Evolutionary conservation across 2,113 vertebrate species (phyloP).

Genomic region (Rafetus swinhoei): DNA sequence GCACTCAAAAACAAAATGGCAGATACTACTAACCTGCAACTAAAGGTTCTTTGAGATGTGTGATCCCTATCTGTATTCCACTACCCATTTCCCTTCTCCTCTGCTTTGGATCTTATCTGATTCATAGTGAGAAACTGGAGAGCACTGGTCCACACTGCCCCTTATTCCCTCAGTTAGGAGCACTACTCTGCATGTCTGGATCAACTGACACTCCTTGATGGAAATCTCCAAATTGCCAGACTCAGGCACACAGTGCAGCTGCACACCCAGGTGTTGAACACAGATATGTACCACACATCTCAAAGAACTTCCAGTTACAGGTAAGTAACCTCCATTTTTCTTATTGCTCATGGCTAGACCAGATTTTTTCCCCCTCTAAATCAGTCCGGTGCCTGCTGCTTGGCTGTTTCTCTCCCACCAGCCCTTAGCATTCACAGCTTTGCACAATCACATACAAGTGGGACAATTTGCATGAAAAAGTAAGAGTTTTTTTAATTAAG

Average conservation of each 20-base stretch:
- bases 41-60: neutral
- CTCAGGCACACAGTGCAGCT: neutral
- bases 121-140: neutral
- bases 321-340: neutral
- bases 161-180: neutral
- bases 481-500: constrained; percentile 40
- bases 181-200: neutral
- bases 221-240: neutral
- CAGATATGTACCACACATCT: neutral
- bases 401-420: neutral
- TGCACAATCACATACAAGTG: constrained; percentile 40
- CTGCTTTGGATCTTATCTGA: neutral
- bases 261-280: neutral
- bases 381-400: neutral
- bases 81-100: neutral
- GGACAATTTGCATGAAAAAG: constrained; percentile 58
- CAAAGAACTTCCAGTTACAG: neutral
- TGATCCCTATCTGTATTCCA: neutral
- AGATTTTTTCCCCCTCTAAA: neutral
- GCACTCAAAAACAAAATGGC: too few relatives aligned
- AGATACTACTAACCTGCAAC: too few relatives aligned
- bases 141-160: neutral
- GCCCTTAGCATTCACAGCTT: constrained; percentile 10
- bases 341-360: neutral
- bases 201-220: neutral